Evolutionary conservation across 2,113 vertebrate species (phyloP).

Genomic region (Microcebus murinus): DNA sequence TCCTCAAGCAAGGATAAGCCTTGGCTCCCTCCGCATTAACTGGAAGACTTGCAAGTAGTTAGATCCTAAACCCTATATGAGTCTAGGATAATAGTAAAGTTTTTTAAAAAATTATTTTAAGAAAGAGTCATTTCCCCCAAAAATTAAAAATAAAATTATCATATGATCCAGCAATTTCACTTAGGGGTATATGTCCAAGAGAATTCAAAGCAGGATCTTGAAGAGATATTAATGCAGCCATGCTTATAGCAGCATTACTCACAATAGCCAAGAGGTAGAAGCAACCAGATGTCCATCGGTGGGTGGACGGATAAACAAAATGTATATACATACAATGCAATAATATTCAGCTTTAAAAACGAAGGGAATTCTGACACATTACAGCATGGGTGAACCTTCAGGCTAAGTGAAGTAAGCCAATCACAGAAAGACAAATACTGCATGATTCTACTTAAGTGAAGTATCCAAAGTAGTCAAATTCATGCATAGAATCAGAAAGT

Average conservation of each 20-base stretch:
- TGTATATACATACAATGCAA: neutral
- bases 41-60: neutral
- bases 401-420: neutral
- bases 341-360: neutral
- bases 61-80: neutral
- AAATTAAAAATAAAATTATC: constrained; percentile 11
- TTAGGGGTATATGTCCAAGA: neutral
- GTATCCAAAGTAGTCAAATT: neutral
- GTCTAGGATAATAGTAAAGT: neutral
- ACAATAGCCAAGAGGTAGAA: neutral
- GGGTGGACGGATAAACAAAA: neutral
- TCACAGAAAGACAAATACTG: neutral
- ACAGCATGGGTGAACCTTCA: neutral
- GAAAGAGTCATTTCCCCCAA: constrained; percentile 19
- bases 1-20: neutral
- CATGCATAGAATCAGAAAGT: neutral
- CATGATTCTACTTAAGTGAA: neutral
- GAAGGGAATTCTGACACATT: neutral
- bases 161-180: neutral
- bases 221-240: neutral
- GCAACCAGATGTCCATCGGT: neutral
- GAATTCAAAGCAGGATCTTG: neutral
- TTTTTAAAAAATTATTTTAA: neutral
- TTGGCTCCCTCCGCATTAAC: neutral
- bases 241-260: neutral